Base-by-base conservation (phyloP, 2,113 vertebrate species). In the Hippocampus abdominalis region DNA sequence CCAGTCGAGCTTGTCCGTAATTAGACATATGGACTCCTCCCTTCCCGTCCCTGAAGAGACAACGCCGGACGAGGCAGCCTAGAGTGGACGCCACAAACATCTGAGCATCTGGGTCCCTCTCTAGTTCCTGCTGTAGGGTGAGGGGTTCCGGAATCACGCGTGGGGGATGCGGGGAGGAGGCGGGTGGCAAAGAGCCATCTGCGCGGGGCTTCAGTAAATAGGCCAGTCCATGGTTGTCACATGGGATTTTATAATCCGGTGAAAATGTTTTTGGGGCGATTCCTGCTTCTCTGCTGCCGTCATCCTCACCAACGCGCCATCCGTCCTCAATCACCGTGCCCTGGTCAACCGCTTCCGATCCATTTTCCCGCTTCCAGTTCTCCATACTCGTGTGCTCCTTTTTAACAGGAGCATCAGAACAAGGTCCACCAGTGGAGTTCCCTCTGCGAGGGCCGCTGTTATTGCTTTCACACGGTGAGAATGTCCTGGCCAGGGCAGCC, bases 41-140 rank as follows among this genome's bases (percentile, higher is more conserved):
- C 72, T 95, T 95, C 0, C 92, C 94, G 0, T 95, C 93, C 39
- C 91, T 90, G 85, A 97, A 95, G 70, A 98, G 93, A 87, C 95
- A 95, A 72, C 92, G 93, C 44, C 84, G 89, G 78, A 94, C 68
- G 48, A 94, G 76, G 82, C 94, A 97, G 80, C 94, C 94, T 69
- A 92, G 93, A 56, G 94, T 84, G 0, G 92, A 90, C 32, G 36
- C 87, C 29, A 85, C 89, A 67, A 95, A 82, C 2, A 88, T 87
- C 79, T 92, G 92, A 57, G 93, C 93, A 36, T 94, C 93, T 7
- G 91, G 88, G 82, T 96, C 93, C 76, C 91, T 90, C 51, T 95
- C 94, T 54, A 97, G 88, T 83, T 98, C 95, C 80, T 95, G 93
- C 73, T 90, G 90, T 72, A 96, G 75, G 0, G 86, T 91, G 78